Evolutionary conservation across 2,113 vertebrate species (phyloP).

Genomic region (Amphilophus citrinellus): DNA sequence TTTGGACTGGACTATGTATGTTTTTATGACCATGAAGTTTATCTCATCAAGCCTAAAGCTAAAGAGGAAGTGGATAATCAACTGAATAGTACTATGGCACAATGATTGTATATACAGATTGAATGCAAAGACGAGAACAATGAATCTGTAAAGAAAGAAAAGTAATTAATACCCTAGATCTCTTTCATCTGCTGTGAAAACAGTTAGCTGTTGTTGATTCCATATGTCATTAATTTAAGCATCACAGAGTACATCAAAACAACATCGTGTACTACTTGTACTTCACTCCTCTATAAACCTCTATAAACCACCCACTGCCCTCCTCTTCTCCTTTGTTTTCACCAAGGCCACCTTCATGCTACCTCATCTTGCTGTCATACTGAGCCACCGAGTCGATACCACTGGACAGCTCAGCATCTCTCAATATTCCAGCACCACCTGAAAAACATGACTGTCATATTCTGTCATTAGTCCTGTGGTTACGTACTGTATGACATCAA

Average conservation of each 20-base stretch:
- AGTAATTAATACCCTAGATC: neutral
- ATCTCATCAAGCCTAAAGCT: neutral
- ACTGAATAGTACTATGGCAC: neutral
- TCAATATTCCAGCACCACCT: constrained; percentile 25
- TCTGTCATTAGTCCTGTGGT: constrained; percentile 25
- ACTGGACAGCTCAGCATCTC: constrained; percentile 44
- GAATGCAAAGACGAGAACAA: neutral
- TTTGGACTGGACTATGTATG: neutral
- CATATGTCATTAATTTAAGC: neutral
- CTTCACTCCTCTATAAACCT: constrained; percentile 9
- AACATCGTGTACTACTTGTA: constrained; percentile 1
- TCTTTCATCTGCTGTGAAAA: neutral
- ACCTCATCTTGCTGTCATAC: constrained; percentile 61
- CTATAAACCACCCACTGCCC: constrained; percentile 28
- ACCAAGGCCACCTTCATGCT: constrained; percentile 46
- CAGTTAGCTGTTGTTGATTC: neutral
- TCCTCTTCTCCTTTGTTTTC: constrained; percentile 37
- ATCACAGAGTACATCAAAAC: neutral
- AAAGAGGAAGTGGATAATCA: neutral
- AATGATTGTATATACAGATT: neutral
- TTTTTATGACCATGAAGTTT: neutral
- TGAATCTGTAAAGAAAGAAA: constrained; percentile 4
- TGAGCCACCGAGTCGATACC: constrained; percentile 44
- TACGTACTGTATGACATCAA: constrained; percentile 23
- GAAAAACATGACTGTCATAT: constrained; percentile 40